Evolutionary conservation across 1,140 invertebrate species (phyloP).

Genomic region (Chymomyza costata): DNA sequence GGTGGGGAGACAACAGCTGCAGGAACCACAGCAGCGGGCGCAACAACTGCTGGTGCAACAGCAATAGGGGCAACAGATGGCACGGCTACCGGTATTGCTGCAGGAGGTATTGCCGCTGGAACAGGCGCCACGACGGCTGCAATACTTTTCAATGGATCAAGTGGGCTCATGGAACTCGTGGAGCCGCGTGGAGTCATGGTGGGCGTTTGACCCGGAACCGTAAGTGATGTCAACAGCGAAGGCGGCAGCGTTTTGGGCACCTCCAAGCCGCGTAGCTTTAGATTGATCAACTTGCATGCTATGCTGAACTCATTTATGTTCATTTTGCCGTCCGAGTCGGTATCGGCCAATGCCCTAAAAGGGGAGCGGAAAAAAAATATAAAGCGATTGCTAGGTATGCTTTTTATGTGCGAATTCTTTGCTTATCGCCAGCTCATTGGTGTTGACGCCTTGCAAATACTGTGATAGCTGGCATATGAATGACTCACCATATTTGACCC

Average conservation of each 20-base stretch:
- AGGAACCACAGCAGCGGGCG: constrained; percentile 23
- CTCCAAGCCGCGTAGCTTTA: constrained; percentile 94
- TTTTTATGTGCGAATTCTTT: constrained; percentile 2
- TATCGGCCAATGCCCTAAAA: constrained; percentile 91
- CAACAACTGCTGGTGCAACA: constrained; percentile 23
- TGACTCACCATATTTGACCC: constrained; percentile 93
- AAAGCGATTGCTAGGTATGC: too few relatives aligned
- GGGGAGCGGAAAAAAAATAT: constrained; percentile 15
- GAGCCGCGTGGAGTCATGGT: constrained; percentile 64
- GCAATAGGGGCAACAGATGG: constrained; percentile 15
- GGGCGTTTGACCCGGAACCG: constrained; percentile 57
- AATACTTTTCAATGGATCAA: constrained; percentile 60
- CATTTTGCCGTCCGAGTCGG: constrained; percentile 97
- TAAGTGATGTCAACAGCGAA: constrained; percentile 82
- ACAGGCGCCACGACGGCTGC: constrained; percentile 27
- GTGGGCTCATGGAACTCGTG: constrained; percentile 62
- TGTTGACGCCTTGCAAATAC: constrained; percentile 15
- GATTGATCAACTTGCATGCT: constrained; percentile 96
- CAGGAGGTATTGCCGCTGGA: constrained; percentile 2
- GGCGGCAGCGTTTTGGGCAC: constrained; percentile 90
- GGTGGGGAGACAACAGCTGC: constrained; percentile 51
- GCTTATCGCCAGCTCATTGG: constrained; percentile 26
- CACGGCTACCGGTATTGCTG: constrained; percentile 35
- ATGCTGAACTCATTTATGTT: constrained; percentile 98
- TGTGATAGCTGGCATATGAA: constrained; percentile 1